A percentile compares a stretch with the other conserved stretches of the same genome.
Conservation (phyloP, 2,797 vertebrate genomes). For the Pseudochirops cupreus region DNA sequence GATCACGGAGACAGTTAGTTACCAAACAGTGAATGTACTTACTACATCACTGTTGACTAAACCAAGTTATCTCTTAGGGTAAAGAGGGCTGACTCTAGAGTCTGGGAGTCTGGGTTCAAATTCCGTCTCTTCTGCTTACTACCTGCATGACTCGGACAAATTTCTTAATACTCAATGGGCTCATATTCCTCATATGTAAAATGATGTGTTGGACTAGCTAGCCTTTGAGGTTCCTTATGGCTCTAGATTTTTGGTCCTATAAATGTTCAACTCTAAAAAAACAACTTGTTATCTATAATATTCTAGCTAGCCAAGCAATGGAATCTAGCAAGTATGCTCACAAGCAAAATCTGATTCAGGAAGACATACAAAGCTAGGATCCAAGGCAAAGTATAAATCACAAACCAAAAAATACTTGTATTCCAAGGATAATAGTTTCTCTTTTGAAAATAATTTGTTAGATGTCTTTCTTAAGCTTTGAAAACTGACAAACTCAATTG, state of each 20-base stretch:
- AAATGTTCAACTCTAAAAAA: background rate
- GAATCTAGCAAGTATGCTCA: too few species aligned
- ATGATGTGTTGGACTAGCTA: background rate
- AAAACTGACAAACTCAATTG: background rate
- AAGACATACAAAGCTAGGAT: background rate
- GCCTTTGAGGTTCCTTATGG: background rate
- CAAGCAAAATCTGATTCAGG: background rate
- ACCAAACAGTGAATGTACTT: background rate
- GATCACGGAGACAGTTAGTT: background rate
- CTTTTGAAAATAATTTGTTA: background rate
- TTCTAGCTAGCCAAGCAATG: background rate
- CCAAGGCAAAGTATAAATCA: background rate
- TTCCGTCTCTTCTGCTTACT: background rate
- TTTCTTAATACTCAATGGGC: background rate
- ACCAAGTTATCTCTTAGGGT: background rate
- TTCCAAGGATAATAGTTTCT: background rate
- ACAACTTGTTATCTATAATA: background rate
- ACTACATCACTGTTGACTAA: background rate
- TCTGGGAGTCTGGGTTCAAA: background rate
- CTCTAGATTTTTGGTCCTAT: background rate
- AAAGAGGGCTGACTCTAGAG: background rate
- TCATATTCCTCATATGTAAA: background rate
- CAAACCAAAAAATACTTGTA: background rate
- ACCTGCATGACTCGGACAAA: background rate
- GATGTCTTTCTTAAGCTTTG: background rate